Conservation (phyloP, 2,797 vertebrate genomes). For the Thaleichthys pacificus region DNA sequence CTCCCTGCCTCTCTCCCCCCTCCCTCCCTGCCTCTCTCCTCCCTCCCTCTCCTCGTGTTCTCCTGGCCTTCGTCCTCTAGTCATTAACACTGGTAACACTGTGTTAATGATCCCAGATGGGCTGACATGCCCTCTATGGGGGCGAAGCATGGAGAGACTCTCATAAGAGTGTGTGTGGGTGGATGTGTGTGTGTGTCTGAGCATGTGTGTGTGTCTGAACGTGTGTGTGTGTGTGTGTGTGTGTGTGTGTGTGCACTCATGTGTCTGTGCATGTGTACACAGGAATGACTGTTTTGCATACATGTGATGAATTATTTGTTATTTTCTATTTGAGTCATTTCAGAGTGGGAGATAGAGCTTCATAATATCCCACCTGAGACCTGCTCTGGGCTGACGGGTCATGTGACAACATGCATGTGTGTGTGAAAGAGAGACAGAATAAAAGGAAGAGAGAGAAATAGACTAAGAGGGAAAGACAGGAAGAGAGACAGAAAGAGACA, state of each 20-base stretch:
- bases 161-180: constrained; percentile 61
- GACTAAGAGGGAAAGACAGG: background rate
- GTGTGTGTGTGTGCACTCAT: constrained; percentile 36
- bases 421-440: background rate
- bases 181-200: constrained; percentile 41
- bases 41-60: no score
- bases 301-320: background rate
- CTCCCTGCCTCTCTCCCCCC: constrained; percentile 37
- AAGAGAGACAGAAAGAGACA: background rate
- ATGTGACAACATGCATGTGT: background rate
- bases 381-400: background rate
- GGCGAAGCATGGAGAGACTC: constrained; percentile 68
- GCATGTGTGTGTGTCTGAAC: constrained; percentile 35
- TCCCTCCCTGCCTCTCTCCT: constrained; percentile 7
- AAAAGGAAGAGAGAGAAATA: background rate
- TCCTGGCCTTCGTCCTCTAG: constrained; percentile 60
- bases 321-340: no score
- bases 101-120: constrained; percentile 78
- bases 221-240: constrained; percentile 49
- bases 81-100: constrained; percentile 73
- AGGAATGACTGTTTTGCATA: background rate
- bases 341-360: no score
- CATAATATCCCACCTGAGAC: no score
- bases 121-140: constrained; percentile 72
- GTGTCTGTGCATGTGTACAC: constrained; percentile 31